Conservation (phyloP, 1,140 invertebrate genomes). For the Drosophila parabipectinata region DNA sequence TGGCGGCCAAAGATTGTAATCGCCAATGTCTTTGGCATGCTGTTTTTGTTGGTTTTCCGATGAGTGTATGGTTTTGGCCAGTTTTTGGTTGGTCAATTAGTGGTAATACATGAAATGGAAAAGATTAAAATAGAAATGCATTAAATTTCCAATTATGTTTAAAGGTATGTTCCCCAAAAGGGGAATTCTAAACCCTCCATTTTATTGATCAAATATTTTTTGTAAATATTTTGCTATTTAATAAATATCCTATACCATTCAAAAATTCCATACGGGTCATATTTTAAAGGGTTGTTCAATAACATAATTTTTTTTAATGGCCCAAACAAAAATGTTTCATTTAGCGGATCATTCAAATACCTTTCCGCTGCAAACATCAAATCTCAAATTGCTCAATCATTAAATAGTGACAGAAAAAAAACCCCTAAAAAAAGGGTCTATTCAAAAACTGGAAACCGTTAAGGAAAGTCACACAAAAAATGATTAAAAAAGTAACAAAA, state of each 20-base stretch:
- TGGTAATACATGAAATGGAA: slow-evolving; percentile 30
- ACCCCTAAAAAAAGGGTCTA: slow-evolving; percentile 5
- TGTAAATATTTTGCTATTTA: no score
- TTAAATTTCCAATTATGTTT: neutral
- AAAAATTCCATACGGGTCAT: neutral
- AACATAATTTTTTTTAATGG: no score
- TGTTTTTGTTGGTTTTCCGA: slow-evolving; percentile 38
- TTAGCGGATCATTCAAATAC: neutral
- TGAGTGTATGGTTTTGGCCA: slow-evolving; percentile 19
- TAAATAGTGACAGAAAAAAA: slow-evolving; percentile 1
- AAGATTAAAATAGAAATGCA: slow-evolving; percentile 1
- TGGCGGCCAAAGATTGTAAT: slow-evolving; percentile 87
- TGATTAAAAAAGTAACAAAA: neutral
- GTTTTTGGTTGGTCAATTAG: slow-evolving; percentile 49
- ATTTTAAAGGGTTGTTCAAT: neutral
- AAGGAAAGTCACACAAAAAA: slow-evolving; percentile 44
- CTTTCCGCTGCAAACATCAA: slow-evolving; percentile 8
- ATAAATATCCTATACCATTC: no score
- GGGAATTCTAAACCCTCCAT: no score
- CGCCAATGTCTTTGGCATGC: slow-evolving; percentile 86
- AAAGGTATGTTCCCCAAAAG: no score
- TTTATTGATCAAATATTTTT: no score
- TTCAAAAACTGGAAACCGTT: slow-evolving; percentile 28
- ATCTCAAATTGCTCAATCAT: neutral
- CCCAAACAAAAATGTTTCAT: neutral